phyloP scores from a whole-genome alignment of 2,113 vertebrate species.

The human region DNA sequence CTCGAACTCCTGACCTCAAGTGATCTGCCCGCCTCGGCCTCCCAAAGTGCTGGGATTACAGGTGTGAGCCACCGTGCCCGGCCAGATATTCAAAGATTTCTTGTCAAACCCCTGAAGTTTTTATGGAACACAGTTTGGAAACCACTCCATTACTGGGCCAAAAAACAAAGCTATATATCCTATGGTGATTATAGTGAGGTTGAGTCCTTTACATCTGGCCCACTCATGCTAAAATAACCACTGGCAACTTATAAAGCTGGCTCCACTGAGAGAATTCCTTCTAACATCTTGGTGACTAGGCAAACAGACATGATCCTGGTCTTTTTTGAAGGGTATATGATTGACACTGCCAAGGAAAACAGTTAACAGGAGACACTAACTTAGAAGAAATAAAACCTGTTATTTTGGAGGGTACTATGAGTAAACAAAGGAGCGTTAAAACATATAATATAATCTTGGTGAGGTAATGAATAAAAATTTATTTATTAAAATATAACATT shows the following conservation, averaged over 20 bases:
- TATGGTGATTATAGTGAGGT: neutral
- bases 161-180: neutral
- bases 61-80: too few relatives aligned
- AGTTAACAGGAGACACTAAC: neutral
- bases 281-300: neutral
- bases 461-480: neutral
- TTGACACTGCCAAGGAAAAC: neutral
- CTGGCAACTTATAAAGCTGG: neutral
- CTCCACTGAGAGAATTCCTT: neutral
- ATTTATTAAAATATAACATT: too few relatives aligned
- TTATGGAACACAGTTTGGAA: slow-evolving; percentile 21
- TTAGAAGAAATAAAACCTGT: slow-evolving; percentile 28
- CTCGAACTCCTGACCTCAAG: too few relatives aligned
- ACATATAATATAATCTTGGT: neutral
- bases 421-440: neutral
- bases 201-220: neutral
- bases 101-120: neutral
- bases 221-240: neutral
- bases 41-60: too few relatives aligned
- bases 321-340: neutral
- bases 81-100: neutral
- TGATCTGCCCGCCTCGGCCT: too few relatives aligned
- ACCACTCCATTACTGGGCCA: neutral
- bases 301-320: neutral
- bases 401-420: neutral